Evolutionary conservation across 1,140 invertebrate genomes (phyloP).

Genomic region (Tetragonula clypearis): DNA sequence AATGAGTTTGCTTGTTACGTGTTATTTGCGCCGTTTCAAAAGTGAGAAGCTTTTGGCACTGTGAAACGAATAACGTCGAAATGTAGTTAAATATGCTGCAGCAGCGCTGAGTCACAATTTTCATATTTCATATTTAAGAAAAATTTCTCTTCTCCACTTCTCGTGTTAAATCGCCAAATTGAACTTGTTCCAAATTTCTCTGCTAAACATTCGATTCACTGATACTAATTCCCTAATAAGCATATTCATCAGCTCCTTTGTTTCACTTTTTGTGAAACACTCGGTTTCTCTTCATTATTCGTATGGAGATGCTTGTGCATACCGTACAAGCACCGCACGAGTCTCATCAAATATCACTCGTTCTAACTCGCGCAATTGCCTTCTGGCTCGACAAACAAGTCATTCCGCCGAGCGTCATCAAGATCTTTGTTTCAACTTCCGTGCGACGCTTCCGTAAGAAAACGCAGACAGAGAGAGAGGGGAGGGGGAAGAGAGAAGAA

Average conservation of each 20-base stretch:
- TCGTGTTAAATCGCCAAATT: too few relatives aligned
- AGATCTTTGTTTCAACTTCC: not conserved
- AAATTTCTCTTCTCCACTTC: too few relatives aligned
- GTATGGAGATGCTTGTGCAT: not conserved
- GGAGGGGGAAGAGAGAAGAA: too few relatives aligned
- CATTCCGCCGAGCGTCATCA: not conserved
- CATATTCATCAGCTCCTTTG: not conserved
- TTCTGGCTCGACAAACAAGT: not conserved
- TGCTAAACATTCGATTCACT: not conserved
- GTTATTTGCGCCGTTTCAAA: not conserved
- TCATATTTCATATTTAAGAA: too few relatives aligned
- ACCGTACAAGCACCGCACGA: not conserved
- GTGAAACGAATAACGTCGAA: too few relatives aligned
- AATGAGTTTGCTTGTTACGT: not conserved
- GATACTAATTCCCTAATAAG: not conserved
- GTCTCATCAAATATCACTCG: not conserved
- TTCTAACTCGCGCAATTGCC: not conserved
- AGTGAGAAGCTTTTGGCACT: not conserved
- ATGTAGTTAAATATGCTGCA: too few relatives aligned
- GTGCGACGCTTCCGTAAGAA: not conserved
- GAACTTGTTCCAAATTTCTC: not conserved
- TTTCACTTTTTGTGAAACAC: not conserved
- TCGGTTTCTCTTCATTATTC: not conserved
- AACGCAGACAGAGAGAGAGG: not conserved
- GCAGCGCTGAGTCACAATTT: too few relatives aligned